These are phyloP conservation scores for Chaitophorus viminalis DNA, from an alignment of 2,888 invertebrate genomes.

Conservation along the genomic window DNA sequence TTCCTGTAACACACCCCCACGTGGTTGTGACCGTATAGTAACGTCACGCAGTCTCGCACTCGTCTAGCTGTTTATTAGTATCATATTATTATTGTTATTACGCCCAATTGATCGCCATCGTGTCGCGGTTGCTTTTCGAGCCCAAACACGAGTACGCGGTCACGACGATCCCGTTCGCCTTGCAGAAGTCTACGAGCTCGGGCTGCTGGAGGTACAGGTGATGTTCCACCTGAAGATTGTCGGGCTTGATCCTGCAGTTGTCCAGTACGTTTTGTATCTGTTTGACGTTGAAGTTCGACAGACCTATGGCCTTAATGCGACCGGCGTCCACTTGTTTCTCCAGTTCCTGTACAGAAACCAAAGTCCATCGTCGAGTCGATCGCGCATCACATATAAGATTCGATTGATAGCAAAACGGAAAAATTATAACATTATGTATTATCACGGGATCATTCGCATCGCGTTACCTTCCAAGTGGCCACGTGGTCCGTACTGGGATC, in stretches of 20 bases:
- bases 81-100: background rate
- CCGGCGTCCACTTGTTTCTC: conserved; percentile 77
- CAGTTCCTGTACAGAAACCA: conserved; percentile 74
- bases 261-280: conserved; percentile 78
- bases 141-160: conserved; percentile 86
- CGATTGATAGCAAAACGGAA: conserved; percentile 70
- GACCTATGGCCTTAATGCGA: conserved; percentile 79
- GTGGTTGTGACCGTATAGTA: background rate
- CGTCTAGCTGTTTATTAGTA: no score
- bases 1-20: background rate
- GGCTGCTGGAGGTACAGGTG: conserved; percentile 69
- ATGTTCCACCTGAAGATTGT: conserved; percentile 71
- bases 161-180: conserved; percentile 73
- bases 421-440: conserved; percentile 68
- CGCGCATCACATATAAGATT: conserved; percentile 68
- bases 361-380: no score
- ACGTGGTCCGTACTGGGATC: conserved; percentile 54
- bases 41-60: background rate
- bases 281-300: conserved; percentile 82
- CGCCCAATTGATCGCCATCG: background rate
- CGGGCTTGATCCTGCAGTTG: conserved; percentile 73
- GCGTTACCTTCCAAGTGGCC: conserved; percentile 56
- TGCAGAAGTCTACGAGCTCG: conserved; percentile 69
- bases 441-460: background rate
- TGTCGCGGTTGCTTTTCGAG: conserved; percentile 70